Conservation (phyloP, 1,140 invertebrate genomes). For the Leptonema lineaticorne region DNA sequence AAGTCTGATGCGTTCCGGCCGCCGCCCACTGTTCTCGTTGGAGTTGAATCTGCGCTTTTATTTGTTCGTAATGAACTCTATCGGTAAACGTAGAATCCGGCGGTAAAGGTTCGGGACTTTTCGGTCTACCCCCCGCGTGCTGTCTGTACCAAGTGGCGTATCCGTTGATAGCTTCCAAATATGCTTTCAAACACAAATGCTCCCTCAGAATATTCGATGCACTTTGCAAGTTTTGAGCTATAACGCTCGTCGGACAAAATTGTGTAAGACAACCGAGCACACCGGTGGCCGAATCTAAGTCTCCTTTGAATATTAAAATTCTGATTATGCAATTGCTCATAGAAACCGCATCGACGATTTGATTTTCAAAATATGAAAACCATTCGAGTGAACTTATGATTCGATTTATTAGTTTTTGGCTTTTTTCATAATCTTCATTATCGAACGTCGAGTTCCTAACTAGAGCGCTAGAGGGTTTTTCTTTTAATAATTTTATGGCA, state of each 20-base stretch:
- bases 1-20: slow-evolving; percentile 50
- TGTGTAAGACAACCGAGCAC: slow-evolving; percentile 59
- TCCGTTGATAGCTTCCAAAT: slow-evolving; percentile 80
- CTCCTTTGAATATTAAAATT: slow-evolving; percentile 63
- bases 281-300: slow-evolving; percentile 52
- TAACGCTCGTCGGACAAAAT: slow-evolving; percentile 47
- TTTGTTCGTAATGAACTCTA: slow-evolving; percentile 84
- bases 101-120: slow-evolving; percentile 59
- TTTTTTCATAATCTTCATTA: slow-evolving; percentile 43
- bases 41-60: slow-evolving; percentile 71
- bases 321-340: slow-evolving; percentile 89
- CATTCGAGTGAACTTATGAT: slow-evolving; percentile 75
- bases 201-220: slow-evolving; percentile 67
- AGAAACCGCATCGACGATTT: slow-evolving; percentile 77
- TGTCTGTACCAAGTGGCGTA: slow-evolving; percentile 88
- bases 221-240: slow-evolving; percentile 45
- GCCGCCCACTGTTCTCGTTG: slow-evolving; percentile 77
- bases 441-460: slow-evolving; percentile 39
- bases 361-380: slow-evolving; percentile 77
- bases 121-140: slow-evolving; percentile 77
- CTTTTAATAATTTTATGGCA: slow-evolving; percentile 55
- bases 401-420: slow-evolving; percentile 45
- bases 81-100: slow-evolving; percentile 77
- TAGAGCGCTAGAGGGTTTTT: slow-evolving; percentile 25
- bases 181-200: slow-evolving; percentile 76